Percentiles rank a stretch among this genome's conserved stretches.
These are phyloP conservation scores for Morelia viridis DNA, from an alignment of 2,797 vertebrate genomes.

Conservation along the genomic window DNA sequence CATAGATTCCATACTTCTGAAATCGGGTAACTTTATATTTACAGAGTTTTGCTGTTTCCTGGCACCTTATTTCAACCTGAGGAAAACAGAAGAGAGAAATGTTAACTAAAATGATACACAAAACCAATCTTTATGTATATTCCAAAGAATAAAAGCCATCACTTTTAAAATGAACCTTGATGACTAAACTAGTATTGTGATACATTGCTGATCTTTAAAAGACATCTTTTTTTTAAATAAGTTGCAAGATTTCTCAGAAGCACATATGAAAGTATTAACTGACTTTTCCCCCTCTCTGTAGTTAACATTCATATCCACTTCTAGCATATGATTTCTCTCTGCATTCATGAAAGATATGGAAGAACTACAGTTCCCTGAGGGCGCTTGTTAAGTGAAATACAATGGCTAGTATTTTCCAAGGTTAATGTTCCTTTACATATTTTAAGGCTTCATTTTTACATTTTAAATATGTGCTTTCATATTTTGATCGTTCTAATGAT, in stretches of 20 bases:
- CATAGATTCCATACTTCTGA: too few species aligned
- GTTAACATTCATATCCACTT: not conserved
- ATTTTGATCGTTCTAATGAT: too few species aligned
- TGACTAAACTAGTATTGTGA: not conserved
- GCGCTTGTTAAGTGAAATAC: slow-evolving; percentile 33
- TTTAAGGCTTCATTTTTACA: slow-evolving; percentile 21
- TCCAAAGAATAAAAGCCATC: not conserved
- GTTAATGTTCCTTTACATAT: slow-evolving; percentile 15
- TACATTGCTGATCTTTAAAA: slow-evolving; percentile 16
- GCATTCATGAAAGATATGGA: not conserved
- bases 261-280: not conserved
- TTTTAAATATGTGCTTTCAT: too few species aligned
- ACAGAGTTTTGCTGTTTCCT: not conserved
- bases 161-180: slow-evolving; percentile 5
- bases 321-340: not conserved
- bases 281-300: not conserved
- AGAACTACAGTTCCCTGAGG: slow-evolving; percentile 15
- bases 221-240: slow-evolving; percentile 29
- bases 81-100: not conserved
- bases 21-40: too few species aligned
- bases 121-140: not conserved
- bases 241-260: slow-evolving; percentile 9
- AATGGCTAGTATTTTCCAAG: not conserved
- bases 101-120: not conserved
- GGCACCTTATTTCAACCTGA: not conserved